Percentiles rank a stretch among this genome's conserved stretches.
phyloP scores from a whole-genome alignment of 2,113 vertebrate species.

The Pterocles orientalis region DNA sequence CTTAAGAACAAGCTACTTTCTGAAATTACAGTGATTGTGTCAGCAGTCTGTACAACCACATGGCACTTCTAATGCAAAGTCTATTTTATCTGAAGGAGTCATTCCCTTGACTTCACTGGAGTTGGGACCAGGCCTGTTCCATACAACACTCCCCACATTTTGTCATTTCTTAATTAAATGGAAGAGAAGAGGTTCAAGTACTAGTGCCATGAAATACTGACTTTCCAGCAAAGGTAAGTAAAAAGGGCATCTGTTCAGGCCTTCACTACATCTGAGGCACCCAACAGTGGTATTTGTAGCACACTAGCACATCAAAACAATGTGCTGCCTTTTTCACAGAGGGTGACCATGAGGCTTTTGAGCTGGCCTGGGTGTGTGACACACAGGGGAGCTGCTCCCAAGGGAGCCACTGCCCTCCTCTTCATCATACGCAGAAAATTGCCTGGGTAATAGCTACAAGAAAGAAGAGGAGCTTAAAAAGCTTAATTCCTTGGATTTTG shows the following conservation, averaged over 20 bases:
- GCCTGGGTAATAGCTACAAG: background rate
- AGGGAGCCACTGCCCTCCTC: background rate
- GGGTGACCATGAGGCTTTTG: background rate
- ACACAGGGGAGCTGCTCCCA: background rate
- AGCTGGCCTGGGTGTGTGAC: background rate
- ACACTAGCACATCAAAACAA: background rate
- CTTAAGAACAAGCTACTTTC: constrained; percentile 19
- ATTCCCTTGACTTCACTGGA: background rate
- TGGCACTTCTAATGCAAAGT: background rate
- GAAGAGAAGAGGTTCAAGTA: background rate
- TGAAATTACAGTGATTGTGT: background rate
- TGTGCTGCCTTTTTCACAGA: background rate
- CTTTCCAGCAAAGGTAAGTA: background rate
- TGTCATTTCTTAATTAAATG: background rate
- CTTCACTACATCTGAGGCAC: background rate
- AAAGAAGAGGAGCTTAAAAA: background rate
- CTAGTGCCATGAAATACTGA: background rate
- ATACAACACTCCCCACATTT: background rate
- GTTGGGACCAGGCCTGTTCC: background rate
- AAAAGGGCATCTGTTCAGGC: background rate
- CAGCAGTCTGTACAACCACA: background rate
- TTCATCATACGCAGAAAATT: background rate
- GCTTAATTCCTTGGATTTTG: background rate
- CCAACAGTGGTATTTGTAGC: background rate
- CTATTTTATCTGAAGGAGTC: background rate